phyloP scores from a whole-genome alignment of 2,113 vertebrate species.

The Mola mola region DNA sequence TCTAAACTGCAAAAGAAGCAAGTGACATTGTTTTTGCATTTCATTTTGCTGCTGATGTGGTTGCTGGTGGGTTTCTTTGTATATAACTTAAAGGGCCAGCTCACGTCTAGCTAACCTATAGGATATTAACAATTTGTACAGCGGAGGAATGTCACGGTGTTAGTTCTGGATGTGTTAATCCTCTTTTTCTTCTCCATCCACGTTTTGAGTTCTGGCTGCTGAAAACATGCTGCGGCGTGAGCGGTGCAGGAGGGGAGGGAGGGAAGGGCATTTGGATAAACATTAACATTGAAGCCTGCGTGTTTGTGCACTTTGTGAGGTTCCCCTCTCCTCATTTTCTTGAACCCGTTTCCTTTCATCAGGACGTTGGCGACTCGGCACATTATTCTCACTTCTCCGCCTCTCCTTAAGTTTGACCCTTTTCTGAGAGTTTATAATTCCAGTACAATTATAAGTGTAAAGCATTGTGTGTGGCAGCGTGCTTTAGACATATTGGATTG shows the following conservation, averaged over 20 bases:
- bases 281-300: conserved; percentile 67
- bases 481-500: no score
- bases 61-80: conserved; percentile 86
- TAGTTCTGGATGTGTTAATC: conserved; percentile 88
- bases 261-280: conserved; percentile 5
- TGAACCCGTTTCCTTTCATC: conserved; percentile 31
- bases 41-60: conserved; percentile 87
- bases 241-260: conserved; percentile 13
- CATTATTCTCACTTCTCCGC: conserved; percentile 2
- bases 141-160: conserved; percentile 92
- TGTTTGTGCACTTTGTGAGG: conserved; percentile 77
- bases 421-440: conserved; percentile 61
- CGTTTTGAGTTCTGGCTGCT: conserved; percentile 84
- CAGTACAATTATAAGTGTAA: conserved; percentile 68
- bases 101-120: conserved; percentile 86
- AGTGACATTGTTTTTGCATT: conserved; percentile 77
- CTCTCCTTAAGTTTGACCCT: conserved; percentile 22
- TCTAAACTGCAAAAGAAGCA: conserved; percentile 76
- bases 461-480: conserved; percentile 60
- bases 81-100: conserved; percentile 89
- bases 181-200: conserved; percentile 82
- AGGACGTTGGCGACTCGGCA: conserved; percentile 22
- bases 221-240: conserved; percentile 38
- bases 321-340: conserved; percentile 9
- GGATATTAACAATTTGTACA: conserved; percentile 93